Base-by-base conservation (phyloP, 2,797 vertebrate species). In the Botia almorhae region DNA sequence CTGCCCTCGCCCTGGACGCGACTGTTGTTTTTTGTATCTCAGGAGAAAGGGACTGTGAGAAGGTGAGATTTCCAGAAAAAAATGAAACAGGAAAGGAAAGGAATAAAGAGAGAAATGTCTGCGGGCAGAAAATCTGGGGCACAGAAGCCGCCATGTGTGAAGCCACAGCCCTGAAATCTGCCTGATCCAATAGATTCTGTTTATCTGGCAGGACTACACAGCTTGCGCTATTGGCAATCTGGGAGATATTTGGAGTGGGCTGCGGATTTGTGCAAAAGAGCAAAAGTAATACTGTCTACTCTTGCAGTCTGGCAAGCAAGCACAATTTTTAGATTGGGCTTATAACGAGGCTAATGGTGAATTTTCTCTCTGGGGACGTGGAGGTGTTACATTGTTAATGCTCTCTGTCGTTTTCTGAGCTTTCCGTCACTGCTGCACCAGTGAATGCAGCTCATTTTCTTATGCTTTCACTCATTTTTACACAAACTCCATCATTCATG, bases 171-270 rank as follows among this genome's bases (percentile, higher is more conserved):
- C 89, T 91, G 91, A 93, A 93, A 92, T 93, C 89, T 87, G 89
- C 89, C 91, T 90, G 91, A 93, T 94, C 93, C 91, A 91, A 91
- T 93, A 92, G 92, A 94, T 93, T 93, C 88, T 92, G 92, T 93
- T 92, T 92, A 90, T 93, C 93, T 93, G 93, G 93, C 93, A 90
- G 90, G 87, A 89, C 78, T 67, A 48, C 78, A 67, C 60, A 73
- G 60, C 50, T 73, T 89, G 89, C 89, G 90, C 90, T 90, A 89
- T 90, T 91, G 91, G 90, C 91, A 93, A 93, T 93, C 93, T 93
- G 92, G 91, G 91, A 88, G 87, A 91, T 92, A 94, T 93, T 93
- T 92, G 90, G 91, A 93, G 87, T 89, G 86, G 87, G 90, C 89
- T 90, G 91, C 83, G 88, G 89, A 93, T 93, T 93, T 89, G 79